These are phyloP conservation scores for Atherinosoma microstoma DNA, from an alignment of 2,797 vertebrate genomes.

Conservation along the genomic window DNA sequence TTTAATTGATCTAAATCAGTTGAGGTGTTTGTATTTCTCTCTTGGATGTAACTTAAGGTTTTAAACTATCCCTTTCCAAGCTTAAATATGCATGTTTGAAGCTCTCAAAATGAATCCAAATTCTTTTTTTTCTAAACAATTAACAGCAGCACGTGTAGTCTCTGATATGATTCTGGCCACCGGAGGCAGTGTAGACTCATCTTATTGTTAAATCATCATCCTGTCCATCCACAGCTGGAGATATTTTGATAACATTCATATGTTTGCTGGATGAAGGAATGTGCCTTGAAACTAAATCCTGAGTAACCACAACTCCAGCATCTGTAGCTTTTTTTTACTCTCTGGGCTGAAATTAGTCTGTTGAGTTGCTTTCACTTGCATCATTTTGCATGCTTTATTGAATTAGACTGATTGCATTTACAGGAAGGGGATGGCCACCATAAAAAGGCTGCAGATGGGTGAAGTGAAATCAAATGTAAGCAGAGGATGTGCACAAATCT, in stretches of 20 bases:
- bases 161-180: constrained; percentile 24
- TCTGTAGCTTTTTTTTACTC: constrained; percentile 61
- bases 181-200: constrained; percentile 15
- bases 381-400: constrained; percentile 74
- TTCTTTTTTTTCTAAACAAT: constrained; percentile 22
- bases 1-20: constrained; percentile 17
- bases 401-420: constrained; percentile 75
- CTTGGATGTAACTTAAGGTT: neutral
- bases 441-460: constrained; percentile 72
- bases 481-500: constrained; percentile 63
- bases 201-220: constrained; percentile 7
- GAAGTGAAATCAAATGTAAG: constrained; percentile 72
- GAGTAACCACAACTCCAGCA: constrained; percentile 46
- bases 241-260: constrained; percentile 44
- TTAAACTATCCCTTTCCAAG: constrained; percentile 14
- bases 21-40: constrained; percentile 23
- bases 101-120: constrained; percentile 16
- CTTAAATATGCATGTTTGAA: constrained; percentile 33
- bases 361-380: constrained; percentile 72
- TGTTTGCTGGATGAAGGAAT: constrained; percentile 28
- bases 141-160: constrained; percentile 11
- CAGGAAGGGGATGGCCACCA: constrained; percentile 67
- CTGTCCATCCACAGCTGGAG: constrained; percentile 7
- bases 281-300: constrained; percentile 43
- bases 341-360: constrained; percentile 63